Percentiles rank a stretch among this genome's conserved stretches.
phyloP scores from a whole-genome alignment of 2,113 vertebrate species.

The Lophotis ruficrista region DNA sequence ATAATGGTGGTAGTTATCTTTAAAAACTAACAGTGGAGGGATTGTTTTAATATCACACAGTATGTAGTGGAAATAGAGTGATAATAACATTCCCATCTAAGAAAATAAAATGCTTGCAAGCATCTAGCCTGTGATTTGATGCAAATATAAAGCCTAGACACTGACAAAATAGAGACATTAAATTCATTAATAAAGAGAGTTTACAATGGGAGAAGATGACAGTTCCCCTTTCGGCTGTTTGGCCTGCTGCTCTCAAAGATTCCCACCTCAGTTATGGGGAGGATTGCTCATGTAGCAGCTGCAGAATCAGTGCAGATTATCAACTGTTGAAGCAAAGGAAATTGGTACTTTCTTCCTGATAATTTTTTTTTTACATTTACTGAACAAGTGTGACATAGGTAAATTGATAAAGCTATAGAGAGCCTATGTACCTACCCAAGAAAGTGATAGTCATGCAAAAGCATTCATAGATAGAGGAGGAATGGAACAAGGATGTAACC shows the following conservation, averaged over 20 bases:
- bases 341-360: neutral
- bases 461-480: neutral
- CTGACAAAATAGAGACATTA: neutral
- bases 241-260: neutral
- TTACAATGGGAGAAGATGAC: neutral
- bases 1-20: neutral
- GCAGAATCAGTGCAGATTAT: neutral
- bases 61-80: neutral
- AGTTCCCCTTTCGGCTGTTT: neutral
- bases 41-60: neutral
- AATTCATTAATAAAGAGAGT: neutral
- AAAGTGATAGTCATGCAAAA: neutral
- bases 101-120: neutral
- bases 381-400: neutral
- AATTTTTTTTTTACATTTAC: neutral
- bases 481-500: neutral
- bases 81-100: neutral
- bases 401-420: neutral
- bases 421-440: neutral
- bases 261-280: neutral
- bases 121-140: neutral
- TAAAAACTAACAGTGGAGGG: neutral
- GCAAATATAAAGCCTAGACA: neutral
- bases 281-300: neutral
- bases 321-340: neutral